A percentile compares a stretch with the other conserved stretches of the same genome.
Evolutionary conservation across 2,797 vertebrate genomes (phyloP).

Genomic region (Mastacembelus armatus): DNA sequence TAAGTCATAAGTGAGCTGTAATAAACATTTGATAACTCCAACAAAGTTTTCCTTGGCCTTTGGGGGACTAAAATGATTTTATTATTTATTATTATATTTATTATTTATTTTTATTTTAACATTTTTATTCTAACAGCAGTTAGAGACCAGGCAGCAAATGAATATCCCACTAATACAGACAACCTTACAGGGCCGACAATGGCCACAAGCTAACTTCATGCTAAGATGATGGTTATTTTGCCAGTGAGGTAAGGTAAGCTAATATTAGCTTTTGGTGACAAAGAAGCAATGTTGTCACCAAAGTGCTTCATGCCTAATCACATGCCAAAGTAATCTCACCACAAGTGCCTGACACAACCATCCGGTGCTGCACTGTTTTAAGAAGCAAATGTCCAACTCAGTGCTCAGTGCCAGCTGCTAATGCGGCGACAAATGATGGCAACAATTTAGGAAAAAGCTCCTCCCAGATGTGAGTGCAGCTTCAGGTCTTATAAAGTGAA

Average conservation of each 20-base stretch:
- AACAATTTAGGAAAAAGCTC: constrained; percentile 76
- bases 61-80: no score
- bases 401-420: constrained; percentile 65
- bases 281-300: constrained; percentile 60
- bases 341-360: constrained; percentile 40
- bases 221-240: constrained; percentile 49
- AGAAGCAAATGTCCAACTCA: constrained; percentile 73
- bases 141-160: no score
- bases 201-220: constrained; percentile 2
- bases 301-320: constrained; percentile 53
- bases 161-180: no score
- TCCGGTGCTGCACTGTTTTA: constrained; percentile 69
- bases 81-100: no score
- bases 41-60: no score
- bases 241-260: constrained; percentile 71
- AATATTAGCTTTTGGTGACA: constrained; percentile 72
- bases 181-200: neutral
- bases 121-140: no score
- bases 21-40: no score
- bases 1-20: no score
- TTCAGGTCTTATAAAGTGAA: constrained; percentile 74
- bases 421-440: constrained; percentile 79
- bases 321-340: constrained; percentile 44
- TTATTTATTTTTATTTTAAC: no score
- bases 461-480: constrained; percentile 71